These are phyloP conservation scores for Hydra vulgaris DNA, from an alignment of 30 jellyfish, hydroid and myxozoan species.

Conservation along the genomic window DNA sequence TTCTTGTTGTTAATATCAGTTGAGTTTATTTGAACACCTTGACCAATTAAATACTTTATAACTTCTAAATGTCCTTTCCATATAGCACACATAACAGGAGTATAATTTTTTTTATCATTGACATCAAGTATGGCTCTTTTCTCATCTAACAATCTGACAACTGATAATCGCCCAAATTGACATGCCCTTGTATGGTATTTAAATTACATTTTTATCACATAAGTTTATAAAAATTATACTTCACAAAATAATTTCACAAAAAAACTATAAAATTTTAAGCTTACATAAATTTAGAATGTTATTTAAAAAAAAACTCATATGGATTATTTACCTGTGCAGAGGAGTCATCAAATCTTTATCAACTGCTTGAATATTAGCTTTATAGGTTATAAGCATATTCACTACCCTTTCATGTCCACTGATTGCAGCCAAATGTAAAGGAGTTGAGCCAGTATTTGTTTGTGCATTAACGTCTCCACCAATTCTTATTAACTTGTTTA, in stretches of 20 bases:
- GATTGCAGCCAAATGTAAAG: slow-evolving; percentile 85
- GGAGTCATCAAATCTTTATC: slow-evolving; percentile 83
- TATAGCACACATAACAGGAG: slow-evolving; percentile 85
- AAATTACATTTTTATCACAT: too few species aligned
- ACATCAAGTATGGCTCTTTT: slow-evolving; percentile 68
- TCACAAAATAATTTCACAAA: too few species aligned
- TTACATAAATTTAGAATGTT: too few species aligned
- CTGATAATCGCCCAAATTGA: slow-evolving; percentile 52
- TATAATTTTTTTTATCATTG: slow-evolving; percentile 64
- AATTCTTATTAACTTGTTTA: slow-evolving; percentile 42
- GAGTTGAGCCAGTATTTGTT: slow-evolving; percentile 48
- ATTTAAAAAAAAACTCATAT: too few species aligned
- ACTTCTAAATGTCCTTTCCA: slow-evolving; percentile 89
- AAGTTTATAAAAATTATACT: too few species aligned
- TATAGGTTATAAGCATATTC: slow-evolving; percentile 18
- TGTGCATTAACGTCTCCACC: slow-evolving; percentile 63
- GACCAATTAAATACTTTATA: slow-evolving; percentile 34
- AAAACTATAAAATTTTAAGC: too few species aligned
- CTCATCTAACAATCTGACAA: slow-evolving; percentile 42
- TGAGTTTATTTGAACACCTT: slow-evolving; percentile 55
- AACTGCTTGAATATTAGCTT: slow-evolving; percentile 54
- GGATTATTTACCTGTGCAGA: slow-evolving; percentile 64
- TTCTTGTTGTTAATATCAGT: slow-evolving; percentile 50
- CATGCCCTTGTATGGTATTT: slow-evolving; percentile 59
- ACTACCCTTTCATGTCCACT: slow-evolving; percentile 68